phyloP scores from a whole-genome alignment of 2,888 invertebrate genomes.

The Bellardia bayeri region DNA sequence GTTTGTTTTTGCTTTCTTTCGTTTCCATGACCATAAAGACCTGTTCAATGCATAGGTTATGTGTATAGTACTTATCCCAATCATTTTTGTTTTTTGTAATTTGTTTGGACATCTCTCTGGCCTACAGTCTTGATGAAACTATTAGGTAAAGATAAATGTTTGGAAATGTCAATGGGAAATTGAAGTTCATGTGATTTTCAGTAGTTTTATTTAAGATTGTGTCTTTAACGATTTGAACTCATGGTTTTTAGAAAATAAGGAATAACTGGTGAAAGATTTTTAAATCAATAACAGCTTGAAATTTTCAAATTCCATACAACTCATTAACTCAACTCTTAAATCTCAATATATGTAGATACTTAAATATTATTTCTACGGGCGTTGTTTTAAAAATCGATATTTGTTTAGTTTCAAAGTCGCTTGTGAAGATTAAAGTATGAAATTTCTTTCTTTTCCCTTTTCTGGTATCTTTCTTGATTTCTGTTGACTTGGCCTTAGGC shows the following conservation, averaged over 20 bases:
- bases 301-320: background rate
- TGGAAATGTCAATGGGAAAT: background rate
- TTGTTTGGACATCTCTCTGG: background rate
- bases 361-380: too few species aligned
- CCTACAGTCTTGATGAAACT: background rate
- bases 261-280: too few species aligned
- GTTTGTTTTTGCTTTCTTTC: background rate
- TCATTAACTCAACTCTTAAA: too few species aligned
- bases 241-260: background rate
- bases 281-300: too few species aligned
- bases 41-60: constrained; percentile 27
- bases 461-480: constrained; percentile 2
- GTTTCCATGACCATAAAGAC: background rate
- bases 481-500: background rate
- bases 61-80: constrained; percentile 16
- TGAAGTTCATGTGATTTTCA: background rate
- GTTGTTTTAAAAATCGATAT: too few species aligned
- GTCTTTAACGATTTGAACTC: background rate
- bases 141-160: background rate
- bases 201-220: background rate
- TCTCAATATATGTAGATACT: too few species aligned
- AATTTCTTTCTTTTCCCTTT: constrained; percentile 23
- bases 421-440: constrained; percentile 37
- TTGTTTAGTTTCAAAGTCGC: too few species aligned
- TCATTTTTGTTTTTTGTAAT: constrained; percentile 34